Base-by-base conservation (phyloP, 2,797 vertebrate genomes). In the Hippopotamyrus pictus region DNA sequence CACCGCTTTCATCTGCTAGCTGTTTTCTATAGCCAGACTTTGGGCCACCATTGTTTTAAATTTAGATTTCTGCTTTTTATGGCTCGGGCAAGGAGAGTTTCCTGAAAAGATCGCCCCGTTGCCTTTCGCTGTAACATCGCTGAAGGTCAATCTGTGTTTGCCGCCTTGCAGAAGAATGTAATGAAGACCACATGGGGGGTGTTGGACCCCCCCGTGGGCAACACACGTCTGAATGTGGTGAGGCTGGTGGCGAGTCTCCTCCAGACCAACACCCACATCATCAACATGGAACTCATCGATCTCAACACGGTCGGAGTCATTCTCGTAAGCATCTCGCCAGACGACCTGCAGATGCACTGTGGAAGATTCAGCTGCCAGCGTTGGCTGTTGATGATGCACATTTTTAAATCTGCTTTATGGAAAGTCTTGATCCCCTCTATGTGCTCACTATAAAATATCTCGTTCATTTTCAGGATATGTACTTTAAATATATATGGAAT, bases 401-500 rank as follows among this genome's bases (percentile, higher is more conserved):
- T 73, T 37, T 73, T 37, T 0, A 46, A 41, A 82, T 19, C 73
- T 79, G 73, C 73, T 41, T 44, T 82, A 3, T 82, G 76, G 76
- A 82, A 73, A 46, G 41, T 82, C 5, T 79, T 8, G 76, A 46
- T 41, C 1, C 19, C 76, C 41, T 82, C 2, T 1, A 44, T 82
- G 5, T 41, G 41, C 76, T 82, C 41, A 82, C 76, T 82, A 25
- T 29, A 65, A 65, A 50, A 85, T 22, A 51, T 25, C 4, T 11
- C 2, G 0, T 57, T 91, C 69, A 51, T 91, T 91, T 92, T 89
- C 91, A 99, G 98, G 98, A 99, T 91, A 99, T 99, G 98, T 99
- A 99, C 96, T 99, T 99, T 94, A 99, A 97, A 93, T 99, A 99
- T 91, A 97, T 98, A 0, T 99, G 98, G 98, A 99, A 99, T 95